Base-by-base conservation (phyloP, 2,888 invertebrate species). In the Acronicta aceris region DNA sequence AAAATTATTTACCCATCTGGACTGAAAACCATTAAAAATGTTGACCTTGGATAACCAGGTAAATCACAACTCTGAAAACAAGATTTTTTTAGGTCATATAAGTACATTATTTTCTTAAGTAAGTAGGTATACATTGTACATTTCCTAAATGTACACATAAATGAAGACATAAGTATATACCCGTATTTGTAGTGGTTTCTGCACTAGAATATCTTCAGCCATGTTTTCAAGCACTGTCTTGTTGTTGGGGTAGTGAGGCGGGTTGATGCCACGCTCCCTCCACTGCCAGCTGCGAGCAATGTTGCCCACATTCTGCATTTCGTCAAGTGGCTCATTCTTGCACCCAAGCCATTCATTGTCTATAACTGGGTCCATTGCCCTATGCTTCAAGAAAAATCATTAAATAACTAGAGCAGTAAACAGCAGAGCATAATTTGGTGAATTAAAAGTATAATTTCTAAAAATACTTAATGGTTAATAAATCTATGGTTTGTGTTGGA, bases 1-100 rank as follows among this genome's bases (percentile, higher is more conserved):
- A 42, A 42, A 12, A 12, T 33, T 33, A 89, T 95, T 94, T 92
- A 97, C 97, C 97, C 97, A 95, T 98, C 97, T 62, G 97, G 97
- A 95, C 98, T 98, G 84, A 98, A 98, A 64, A 97, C 97, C 96
- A 98, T 97, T 65, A 98, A 95, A 92, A 98, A 98, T 58, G 98
- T 98, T 51, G 98, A 97, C 83, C 97, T 95, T 63, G 98, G 96
- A 78, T 96, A 95, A 50, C 97, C 97, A 49, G 97, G 97, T 81
- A 97, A 92, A 80, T 96, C 96, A 89, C 96, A 97, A 83, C 95
- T 95, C 97, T 96, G 88, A 65, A 95, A 95, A 79, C 42, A 67
- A 36, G n/a, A 45, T 17, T 2, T 21, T 16, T 9, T 38, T 38
- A 1, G 0, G 1, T 21, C 4, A 21, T n/a, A 21, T 21, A 21